Evolutionary conservation across 2,888 invertebrate species (phyloP), one percentile per base, ranked within the genome.

Genomic region (Scaptomyza reducta): DNA sequence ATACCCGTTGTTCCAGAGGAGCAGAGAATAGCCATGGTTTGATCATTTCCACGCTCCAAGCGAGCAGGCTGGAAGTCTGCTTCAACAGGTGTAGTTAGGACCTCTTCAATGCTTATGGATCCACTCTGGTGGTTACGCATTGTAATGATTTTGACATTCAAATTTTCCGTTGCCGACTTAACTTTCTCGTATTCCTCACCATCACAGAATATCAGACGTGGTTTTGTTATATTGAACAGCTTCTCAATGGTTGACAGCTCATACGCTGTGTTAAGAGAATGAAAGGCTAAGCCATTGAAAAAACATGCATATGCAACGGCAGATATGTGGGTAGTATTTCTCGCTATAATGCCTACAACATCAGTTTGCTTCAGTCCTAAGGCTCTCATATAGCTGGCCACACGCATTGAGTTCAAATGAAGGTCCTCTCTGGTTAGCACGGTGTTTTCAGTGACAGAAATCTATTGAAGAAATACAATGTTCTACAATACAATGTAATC

Each of bases 1-100:
- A 49, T 49, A 0, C 91, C 90, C 0, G 90, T 91, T 0, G 90
- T 90, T 1, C 91, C 91, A 7, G 91, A 90, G 0, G 91, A 87
- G 42, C 90, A 89, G 0, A 90, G 65, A 63, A 91, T 90, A 3
- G 88, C 89, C 7, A 89, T 70, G 0, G 81, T 84, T 58, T 90
- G 88, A 49, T 88, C 70, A 11, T 67, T 77, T 11, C 90, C 90
- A 10, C 74, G 54, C 4, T 77, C 82, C n/a, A 89, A 60, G 1
- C 65, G 74, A 27, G 65, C 47, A 0, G 89, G 90, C 10, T 46
- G 9, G 11, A 87, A 84, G 29, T 75, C 51, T 0, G 45, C 22
- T 27, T 64, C 64, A 0, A 79, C 53, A 6, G 68, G 54, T 2
- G 77, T 69, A 0, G 44, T 7, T 1, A 84, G 35, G 0, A 84